Conservation (phyloP, 2,888 invertebrate species). For the Chymomyza caudatula region DNA sequence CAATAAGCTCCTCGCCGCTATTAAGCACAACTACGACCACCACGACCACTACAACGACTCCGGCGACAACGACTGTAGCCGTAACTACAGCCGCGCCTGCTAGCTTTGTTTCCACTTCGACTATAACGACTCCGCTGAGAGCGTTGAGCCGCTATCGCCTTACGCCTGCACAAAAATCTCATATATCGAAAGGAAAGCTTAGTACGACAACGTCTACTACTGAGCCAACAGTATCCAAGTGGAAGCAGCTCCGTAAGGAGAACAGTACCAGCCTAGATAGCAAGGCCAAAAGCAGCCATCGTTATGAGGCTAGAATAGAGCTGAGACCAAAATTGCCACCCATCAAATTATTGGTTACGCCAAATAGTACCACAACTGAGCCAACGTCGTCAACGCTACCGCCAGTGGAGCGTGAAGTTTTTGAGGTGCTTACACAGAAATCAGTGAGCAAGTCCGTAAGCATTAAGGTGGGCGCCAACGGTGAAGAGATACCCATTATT, state of each 20-base stretch:
- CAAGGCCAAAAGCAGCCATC: slow-evolving; percentile 48
- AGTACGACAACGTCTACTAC: slow-evolving; percentile 57
- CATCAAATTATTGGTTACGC: background rate
- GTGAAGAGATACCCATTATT: slow-evolving; percentile 73
- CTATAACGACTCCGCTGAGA: slow-evolving; percentile 55
- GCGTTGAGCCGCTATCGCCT: slow-evolving; percentile 58
- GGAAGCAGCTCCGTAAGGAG: slow-evolving; percentile 72
- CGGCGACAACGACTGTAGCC: slow-evolving; percentile 15
- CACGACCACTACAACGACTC: slow-evolving; percentile 1
- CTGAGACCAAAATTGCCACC: slow-evolving; percentile 1
- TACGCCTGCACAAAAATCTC: slow-evolving; percentile 26
- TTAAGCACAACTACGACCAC: background rate
- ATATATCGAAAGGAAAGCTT: slow-evolving; percentile 18
- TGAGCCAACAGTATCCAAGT: slow-evolving; percentile 72
- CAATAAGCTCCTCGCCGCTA: background rate
- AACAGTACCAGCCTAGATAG: slow-evolving; percentile 39
- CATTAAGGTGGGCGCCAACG: slow-evolving; percentile 79
- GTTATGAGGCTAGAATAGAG: slow-evolving; percentile 47
- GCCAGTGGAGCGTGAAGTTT: slow-evolving; percentile 38
- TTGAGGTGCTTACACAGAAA: slow-evolving; percentile 77
- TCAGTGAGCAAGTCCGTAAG: slow-evolving; percentile 80
- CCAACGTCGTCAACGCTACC: background rate
- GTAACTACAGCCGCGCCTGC: slow-evolving; percentile 17
- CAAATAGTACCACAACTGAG: background rate
- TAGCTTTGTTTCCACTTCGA: slow-evolving; percentile 61